Evolutionary conservation across 1,140 invertebrate species (phyloP), one percentile per base, ranked within the genome.

Genomic region (Platyscapa corneri): DNA sequence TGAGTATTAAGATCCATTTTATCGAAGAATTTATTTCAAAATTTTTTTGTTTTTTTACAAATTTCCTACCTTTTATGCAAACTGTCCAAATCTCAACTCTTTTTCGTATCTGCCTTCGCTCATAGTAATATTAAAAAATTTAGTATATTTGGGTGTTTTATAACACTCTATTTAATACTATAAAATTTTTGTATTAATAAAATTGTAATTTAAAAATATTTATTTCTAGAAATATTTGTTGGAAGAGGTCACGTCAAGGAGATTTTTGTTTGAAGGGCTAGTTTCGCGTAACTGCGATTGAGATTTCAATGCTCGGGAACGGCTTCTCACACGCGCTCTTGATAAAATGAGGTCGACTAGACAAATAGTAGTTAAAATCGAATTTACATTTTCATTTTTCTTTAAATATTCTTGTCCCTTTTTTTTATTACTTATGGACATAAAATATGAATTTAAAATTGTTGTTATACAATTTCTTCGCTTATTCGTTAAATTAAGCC

Each of bases 1-100:
- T 93, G 90, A 93, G 93, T 93, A 93, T 83, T 74, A 10, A 42
- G 37, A 72, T 39, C 16, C 7, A 39, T n/a, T 74, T 27, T 16
- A 74, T 39, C 23, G 10, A 67, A 39, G 23, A 39, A 72, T 39
- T 72, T 3, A 72, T 72, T 32, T 39, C 23, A 39, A 39, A 12
- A 67, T 32, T 39, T 32, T 27, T 10, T 67, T 67, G 14, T 67
- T n/a, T n/a, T n/a, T n/a, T n/a, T n/a, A n/a, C n/a, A n/a, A n/a
- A n/a, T n/a, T n/a, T n/a, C n/a, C n/a, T n/a, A n/a, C n/a, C n/a
- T n/a, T n/a, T n/a, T n/a, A n/a, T n/a, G n/a, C n/a, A n/a, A n/a
- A n/a, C n/a, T n/a, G n/a, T n/a, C n/a, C n/a, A n/a, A n/a, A n/a
- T n/a, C n/a, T n/a, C n/a, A n/a, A n/a, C n/a, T n/a, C n/a, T n/a